phyloP scores from a whole-genome alignment of 1,140 invertebrate species.

The Papilio polyxenes region DNA sequence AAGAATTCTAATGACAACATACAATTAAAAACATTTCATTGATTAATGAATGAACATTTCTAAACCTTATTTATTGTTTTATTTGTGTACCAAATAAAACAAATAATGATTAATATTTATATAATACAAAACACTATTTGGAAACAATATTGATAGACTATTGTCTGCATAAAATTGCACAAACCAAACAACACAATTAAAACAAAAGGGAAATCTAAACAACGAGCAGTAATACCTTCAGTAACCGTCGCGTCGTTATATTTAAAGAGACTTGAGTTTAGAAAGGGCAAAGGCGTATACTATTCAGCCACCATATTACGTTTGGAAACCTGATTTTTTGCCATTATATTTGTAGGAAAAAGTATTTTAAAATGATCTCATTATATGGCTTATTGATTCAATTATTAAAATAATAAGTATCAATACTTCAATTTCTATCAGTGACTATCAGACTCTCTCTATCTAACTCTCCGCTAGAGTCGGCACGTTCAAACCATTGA shows the following conservation, averaged over 20 bases:
- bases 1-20: neutral
- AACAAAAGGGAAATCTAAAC: conserved; percentile 38
- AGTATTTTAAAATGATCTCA: neutral
- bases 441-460: too few relatives aligned
- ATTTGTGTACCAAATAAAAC: neutral
- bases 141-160: conserved; percentile 9
- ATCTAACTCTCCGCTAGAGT: too few relatives aligned
- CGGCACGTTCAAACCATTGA: neutral
- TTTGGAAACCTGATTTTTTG: conserved; percentile 20
- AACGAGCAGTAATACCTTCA: conserved; percentile 14
- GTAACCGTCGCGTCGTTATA: conserved; percentile 28
- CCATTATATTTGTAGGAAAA: neutral
- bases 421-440: too few relatives aligned
- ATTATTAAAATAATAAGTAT: too few relatives aligned
- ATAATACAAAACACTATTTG: neutral
- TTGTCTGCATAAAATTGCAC: conserved; percentile 22
- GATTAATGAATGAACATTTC: neutral
- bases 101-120: conserved; percentile 22
- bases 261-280: conserved; percentile 37
- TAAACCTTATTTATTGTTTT: neutral
- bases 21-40: neutral
- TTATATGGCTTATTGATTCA: neutral
- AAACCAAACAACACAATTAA: conserved; percentile 34
- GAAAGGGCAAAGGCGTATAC: conserved; percentile 44
- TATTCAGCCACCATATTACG: conserved; percentile 28